phyloP scores from a whole-genome alignment of 2,888 invertebrate genomes.

The Coelogynopora nodosa region DNA sequence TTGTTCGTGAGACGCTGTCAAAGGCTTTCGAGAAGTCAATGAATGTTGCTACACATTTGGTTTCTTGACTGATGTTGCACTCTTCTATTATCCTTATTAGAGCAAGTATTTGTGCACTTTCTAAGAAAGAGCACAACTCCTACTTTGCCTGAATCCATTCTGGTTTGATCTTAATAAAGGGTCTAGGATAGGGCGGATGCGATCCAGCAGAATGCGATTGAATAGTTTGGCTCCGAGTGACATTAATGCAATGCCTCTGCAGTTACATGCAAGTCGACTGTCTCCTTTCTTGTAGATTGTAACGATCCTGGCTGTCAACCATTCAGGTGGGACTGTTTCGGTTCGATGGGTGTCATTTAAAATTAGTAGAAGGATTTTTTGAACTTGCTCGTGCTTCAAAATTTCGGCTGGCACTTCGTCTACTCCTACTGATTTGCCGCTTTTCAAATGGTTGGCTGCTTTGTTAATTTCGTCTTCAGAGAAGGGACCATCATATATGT shows the following conservation, averaged over 20 bases:
- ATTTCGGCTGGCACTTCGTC: slow-evolving; percentile 10
- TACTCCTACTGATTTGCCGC: slow-evolving; percentile 10
- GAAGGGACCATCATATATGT: background rate
- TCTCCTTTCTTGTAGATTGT: slow-evolving; percentile 13
- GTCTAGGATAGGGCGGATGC: background rate
- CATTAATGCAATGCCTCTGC: slow-evolving; percentile 4
- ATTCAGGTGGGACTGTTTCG: background rate
- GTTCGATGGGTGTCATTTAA: background rate
- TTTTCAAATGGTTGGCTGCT: slow-evolving; percentile 14
- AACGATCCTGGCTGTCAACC: background rate
- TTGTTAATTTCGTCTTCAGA: slow-evolving; percentile 16
- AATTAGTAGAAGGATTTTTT: slow-evolving; percentile 6
- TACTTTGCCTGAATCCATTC: slow-evolving; percentile 15
- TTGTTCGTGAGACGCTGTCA: slow-evolving; percentile 14
- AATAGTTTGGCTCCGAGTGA: slow-evolving; percentile 10
- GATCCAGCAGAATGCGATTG: slow-evolving; percentile 6
- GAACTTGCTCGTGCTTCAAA: background rate
- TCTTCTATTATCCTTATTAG: slow-evolving; percentile 5
- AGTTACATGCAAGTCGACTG: background rate
- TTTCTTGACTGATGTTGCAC: slow-evolving; percentile 15
- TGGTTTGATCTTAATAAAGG: background rate
- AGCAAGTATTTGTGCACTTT: slow-evolving; percentile 17
- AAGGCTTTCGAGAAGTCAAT: slow-evolving; percentile 27
- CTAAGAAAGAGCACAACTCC: background rate
- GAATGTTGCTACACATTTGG: background rate